Conservation (phyloP, 1,140 invertebrate genomes). For the Diachasmimorpha longicaudata region DNA sequence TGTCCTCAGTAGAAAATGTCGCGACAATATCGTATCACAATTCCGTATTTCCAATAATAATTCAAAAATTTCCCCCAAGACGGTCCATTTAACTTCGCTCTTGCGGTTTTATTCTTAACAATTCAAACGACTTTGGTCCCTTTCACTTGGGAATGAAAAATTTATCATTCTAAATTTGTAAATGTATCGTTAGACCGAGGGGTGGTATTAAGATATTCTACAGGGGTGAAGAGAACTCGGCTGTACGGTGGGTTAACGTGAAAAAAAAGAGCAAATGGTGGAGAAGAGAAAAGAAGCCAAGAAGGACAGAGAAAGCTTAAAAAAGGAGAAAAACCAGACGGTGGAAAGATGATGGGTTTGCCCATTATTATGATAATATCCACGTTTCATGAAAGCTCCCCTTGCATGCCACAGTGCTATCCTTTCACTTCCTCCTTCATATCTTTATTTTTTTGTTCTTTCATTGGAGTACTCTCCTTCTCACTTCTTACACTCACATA, state of each 20-base stretch:
- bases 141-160: constrained; percentile 34
- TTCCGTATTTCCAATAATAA: constrained; percentile 13
- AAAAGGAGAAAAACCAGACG: constrained; percentile 30
- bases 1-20: constrained; percentile 7
- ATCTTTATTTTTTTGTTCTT: constrained; percentile 18
- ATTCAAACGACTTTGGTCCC: constrained; percentile 44
- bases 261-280: constrained; percentile 7
- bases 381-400: constrained; percentile 39
- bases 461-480: background rate
- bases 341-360: constrained; percentile 45
- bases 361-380: constrained; percentile 53
- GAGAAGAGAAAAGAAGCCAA: constrained; percentile 2
- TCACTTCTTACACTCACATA: background rate
- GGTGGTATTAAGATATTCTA: constrained; percentile 40
- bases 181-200: constrained; percentile 43
- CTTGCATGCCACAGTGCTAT: constrained; percentile 34
- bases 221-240: background rate
- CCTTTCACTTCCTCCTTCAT: constrained; percentile 14
- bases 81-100: background rate
- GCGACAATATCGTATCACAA: too few relatives aligned
- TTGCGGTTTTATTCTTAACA: constrained; percentile 1
- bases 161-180: constrained; percentile 54
- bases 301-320: constrained; percentile 7
- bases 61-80: background rate
- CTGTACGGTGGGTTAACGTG: background rate